Evolutionary conservation across 2,113 vertebrate genomes (phyloP).

Genomic region (Rhineura floridana): DNA sequence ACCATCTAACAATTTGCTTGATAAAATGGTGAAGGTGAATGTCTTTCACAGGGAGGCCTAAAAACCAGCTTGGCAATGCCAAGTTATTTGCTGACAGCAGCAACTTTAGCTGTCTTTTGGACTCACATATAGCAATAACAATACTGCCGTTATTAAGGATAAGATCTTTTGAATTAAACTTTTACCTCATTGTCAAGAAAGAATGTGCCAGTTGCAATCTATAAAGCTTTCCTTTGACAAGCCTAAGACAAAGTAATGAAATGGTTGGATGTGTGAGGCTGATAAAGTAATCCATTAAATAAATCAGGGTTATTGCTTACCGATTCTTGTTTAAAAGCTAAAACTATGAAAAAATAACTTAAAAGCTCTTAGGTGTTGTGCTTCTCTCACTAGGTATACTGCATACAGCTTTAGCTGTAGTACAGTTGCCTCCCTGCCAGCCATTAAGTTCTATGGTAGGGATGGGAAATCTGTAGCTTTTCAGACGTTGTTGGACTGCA

Average conservation of each 20-base stretch:
- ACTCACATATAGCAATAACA: conserved; percentile 40
- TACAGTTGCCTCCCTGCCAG: too few species aligned
- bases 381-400: background rate
- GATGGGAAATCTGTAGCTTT: background rate
- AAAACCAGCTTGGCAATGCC: conserved; percentile 14
- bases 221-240: conserved; percentile 60
- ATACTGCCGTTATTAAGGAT: conserved; percentile 28
- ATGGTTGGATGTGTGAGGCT: conserved; percentile 47
- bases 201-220: conserved; percentile 51
- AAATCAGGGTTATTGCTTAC: conserved; percentile 43
- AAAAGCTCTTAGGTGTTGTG: background rate
- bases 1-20: conserved; percentile 50
- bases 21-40: conserved; percentile 64
- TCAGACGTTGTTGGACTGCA: too few species aligned
- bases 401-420: background rate
- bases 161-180: conserved; percentile 45
- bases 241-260: conserved; percentile 58
- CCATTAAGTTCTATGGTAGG: background rate
- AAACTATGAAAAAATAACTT: background rate
- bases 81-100: conserved; percentile 54
- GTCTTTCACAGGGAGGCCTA: conserved; percentile 37
- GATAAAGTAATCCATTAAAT: conserved; percentile 55
- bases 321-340: conserved; percentile 44
- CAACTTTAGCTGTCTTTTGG: conserved; percentile 46
- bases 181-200: conserved; percentile 58